Evolutionary conservation across 2,797 vertebrate species (phyloP).

Genomic region (Eurystomus glaucurus): DNA sequence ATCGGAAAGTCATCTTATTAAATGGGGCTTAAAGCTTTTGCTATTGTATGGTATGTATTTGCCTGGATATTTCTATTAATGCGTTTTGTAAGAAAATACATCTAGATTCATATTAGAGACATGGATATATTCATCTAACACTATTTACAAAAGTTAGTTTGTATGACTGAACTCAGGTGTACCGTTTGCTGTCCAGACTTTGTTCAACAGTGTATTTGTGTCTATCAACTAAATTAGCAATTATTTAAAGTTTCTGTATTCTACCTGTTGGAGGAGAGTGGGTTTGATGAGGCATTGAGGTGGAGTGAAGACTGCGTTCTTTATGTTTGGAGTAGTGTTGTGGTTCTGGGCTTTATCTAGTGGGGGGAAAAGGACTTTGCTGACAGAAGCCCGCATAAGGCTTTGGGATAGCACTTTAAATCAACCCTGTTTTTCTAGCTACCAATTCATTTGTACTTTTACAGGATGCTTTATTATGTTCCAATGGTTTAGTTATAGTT

Average conservation of each 20-base stretch:
- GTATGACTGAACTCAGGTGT: slow-evolving; percentile 83
- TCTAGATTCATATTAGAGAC: slow-evolving; percentile 79
- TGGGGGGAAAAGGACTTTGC: background rate
- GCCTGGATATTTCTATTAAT: slow-evolving; percentile 83
- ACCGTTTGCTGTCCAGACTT: slow-evolving; percentile 63
- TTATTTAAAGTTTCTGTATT: slow-evolving; percentile 57
- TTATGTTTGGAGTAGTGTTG: slow-evolving; percentile 31
- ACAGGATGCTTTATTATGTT: slow-evolving; percentile 58
- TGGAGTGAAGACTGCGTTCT: fast-evolving
- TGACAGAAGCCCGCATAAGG: background rate
- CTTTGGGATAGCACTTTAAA: slow-evolving; percentile 66
- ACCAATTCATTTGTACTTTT: slow-evolving; percentile 54
- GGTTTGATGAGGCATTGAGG: background rate
- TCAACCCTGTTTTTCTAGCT: slow-evolving; percentile 57
- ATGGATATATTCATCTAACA: slow-evolving; percentile 69
- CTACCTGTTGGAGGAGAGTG: background rate
- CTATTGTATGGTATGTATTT: slow-evolving; percentile 81
- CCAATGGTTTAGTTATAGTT: slow-evolving; percentile 40
- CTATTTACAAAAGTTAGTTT: slow-evolving; percentile 77
- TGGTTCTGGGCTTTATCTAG: slow-evolving; percentile 2
- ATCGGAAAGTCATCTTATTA: slow-evolving; percentile 81
- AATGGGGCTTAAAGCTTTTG: slow-evolving; percentile 82
- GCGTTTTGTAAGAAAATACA: slow-evolving; percentile 84
- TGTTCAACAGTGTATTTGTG: background rate
- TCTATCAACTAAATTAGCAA: background rate